Evolutionary conservation across 2,113 vertebrate species (phyloP).

Genomic region (Myotis lucifugus): DNA sequence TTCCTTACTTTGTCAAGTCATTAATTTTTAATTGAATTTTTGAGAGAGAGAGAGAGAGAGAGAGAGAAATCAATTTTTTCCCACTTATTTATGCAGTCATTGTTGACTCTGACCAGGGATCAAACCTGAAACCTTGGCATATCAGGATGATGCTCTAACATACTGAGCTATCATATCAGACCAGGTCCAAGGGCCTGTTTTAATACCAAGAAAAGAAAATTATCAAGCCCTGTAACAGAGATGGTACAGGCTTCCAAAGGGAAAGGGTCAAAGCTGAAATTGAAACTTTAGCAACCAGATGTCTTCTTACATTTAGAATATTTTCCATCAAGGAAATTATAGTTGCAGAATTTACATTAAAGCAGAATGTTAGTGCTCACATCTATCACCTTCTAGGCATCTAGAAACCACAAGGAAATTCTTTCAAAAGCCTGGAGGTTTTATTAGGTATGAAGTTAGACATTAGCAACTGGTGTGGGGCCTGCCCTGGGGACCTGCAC

Average conservation of each 20-base stretch:
- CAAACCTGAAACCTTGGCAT: neutral
- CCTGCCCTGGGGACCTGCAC: too few species aligned
- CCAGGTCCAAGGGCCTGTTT: neutral
- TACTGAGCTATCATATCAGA: neutral
- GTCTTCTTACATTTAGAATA: neutral
- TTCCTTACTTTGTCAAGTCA: neutral
- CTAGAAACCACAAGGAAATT: conserved; percentile 34
- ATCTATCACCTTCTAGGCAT: neutral
- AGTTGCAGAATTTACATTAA: neutral
- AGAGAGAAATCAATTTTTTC: neutral
- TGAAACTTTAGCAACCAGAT: neutral
- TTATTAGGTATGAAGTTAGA: too few species aligned
- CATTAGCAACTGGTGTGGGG: too few species aligned
- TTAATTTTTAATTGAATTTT: neutral
- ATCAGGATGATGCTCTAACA: neutral
- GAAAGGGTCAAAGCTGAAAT: neutral
- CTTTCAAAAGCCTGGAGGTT: neutral
- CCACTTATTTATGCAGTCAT: neutral
- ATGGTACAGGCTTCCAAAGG: neutral
- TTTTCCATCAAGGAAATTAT: neutral
- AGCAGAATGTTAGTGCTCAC: neutral
- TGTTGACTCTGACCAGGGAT: neutral
- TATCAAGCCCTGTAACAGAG: neutral
- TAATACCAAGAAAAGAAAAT: neutral
- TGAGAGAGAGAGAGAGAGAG: too few species aligned